These are phyloP conservation scores for Nothocercus nigrocapillus DNA, from an alignment of 2,113 vertebrate genomes.

Conservation along the genomic window DNA sequence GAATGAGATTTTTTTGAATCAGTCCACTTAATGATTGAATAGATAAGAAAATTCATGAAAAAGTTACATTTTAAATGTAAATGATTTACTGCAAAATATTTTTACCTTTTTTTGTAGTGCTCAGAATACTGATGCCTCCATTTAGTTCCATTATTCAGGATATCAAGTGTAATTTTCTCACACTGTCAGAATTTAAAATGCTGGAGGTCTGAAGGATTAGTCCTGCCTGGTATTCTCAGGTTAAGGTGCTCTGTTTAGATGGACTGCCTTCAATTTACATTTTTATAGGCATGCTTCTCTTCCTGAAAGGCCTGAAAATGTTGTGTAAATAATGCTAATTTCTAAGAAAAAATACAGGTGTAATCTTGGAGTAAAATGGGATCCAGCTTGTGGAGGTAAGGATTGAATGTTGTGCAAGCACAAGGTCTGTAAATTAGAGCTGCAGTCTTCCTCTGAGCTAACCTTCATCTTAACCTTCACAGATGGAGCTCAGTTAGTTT, in stretches of 20 bases:
- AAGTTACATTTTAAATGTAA: background rate
- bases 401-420: background rate
- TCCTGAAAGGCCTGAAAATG: background rate
- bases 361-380: background rate
- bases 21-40: background rate
- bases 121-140: background rate
- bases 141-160: background rate
- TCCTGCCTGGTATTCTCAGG: constrained; percentile 15
- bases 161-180: constrained; percentile 4
- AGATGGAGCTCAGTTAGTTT: constrained; percentile 43
- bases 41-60: background rate
- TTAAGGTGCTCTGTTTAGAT: constrained; percentile 19
- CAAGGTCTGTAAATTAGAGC: background rate
- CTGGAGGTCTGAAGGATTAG: background rate
- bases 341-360: background rate
- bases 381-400: background rate
- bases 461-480: constrained; percentile 67
- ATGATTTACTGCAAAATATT: background rate
- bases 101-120: background rate
- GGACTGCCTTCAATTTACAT: constrained; percentile 29
- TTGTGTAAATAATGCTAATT: constrained; percentile 4
- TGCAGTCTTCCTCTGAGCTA: background rate
- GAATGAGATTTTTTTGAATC: background rate
- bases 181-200: constrained; percentile 25
- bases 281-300: constrained; percentile 25